Conservation (phyloP, 1,140 invertebrate genomes). For the Drosophila nigrodunni region DNA sequence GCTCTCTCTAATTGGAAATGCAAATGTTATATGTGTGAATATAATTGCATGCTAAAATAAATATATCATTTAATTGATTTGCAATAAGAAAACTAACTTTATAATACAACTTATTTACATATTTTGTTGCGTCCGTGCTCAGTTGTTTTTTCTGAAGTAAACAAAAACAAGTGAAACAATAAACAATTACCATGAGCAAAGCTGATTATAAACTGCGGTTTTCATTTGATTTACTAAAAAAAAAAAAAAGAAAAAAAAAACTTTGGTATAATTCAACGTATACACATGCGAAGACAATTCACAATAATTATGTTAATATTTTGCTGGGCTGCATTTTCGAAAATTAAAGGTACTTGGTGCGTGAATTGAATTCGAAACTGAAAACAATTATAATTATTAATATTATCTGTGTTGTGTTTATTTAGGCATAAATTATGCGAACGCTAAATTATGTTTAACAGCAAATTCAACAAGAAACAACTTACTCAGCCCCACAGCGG, state of each 20-base stretch:
- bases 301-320: conserved; percentile 57
- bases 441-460: conserved; percentile 9
- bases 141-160: background rate
- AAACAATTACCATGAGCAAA: conserved; percentile 41
- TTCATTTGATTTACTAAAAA: background rate
- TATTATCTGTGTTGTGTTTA: conserved; percentile 72
- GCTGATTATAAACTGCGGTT: conserved; percentile 41
- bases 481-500: conserved; percentile 9
- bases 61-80: conserved; percentile 58
- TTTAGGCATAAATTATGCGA: conserved; percentile 70
- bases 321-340: conserved; percentile 29
- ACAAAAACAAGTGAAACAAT: conserved; percentile 3
- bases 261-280: conserved; percentile 32
- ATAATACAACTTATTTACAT: background rate
- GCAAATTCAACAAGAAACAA: conserved; percentile 5
- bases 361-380: conserved; percentile 41
- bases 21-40: conserved; percentile 46
- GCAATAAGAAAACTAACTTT: conserved; percentile 22
- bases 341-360: conserved; percentile 34
- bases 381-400: conserved; percentile 51
- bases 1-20: conserved; percentile 61
- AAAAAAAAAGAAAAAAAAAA: conserved; percentile 5
- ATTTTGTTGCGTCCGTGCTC: background rate
- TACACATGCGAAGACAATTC: conserved; percentile 28
- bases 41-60: conserved; percentile 42